Percentiles rank a stretch among this genome's conserved stretches.
These are phyloP conservation scores for Steinernema carpocapsae DNA, from an alignment of 2,888 invertebrate species.

Conservation along the genomic window DNA sequence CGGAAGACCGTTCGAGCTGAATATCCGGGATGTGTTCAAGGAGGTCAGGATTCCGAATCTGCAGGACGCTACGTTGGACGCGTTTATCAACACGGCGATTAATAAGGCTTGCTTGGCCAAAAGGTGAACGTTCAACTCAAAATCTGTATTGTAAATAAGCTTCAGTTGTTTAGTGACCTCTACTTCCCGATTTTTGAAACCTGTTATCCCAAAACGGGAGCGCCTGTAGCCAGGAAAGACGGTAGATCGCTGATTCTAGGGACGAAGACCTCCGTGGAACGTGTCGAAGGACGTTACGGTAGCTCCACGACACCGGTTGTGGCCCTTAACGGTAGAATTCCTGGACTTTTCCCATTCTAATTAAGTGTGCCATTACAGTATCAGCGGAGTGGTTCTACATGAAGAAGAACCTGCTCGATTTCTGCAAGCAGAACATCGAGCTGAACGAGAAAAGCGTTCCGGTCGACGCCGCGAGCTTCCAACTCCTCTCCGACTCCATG, in stretches of 20 bases:
- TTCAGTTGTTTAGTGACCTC: not conserved
- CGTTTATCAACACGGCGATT: not conserved
- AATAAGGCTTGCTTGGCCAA: not conserved
- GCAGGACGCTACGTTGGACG: conserved; percentile 11
- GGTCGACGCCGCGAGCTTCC: not conserved
- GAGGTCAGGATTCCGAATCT: not conserved
- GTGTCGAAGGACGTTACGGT: not conserved
- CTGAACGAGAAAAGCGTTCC: not conserved
- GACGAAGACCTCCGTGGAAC: not conserved
- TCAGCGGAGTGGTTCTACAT: not conserved
- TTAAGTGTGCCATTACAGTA: not conserved
- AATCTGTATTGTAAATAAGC: not conserved
- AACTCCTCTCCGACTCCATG: not conserved
- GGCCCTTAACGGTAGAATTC: not conserved
- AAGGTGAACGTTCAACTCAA: not conserved
- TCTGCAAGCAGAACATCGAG: not conserved
- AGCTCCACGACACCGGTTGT: not conserved
- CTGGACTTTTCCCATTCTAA: not conserved
- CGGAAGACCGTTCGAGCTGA: not conserved
- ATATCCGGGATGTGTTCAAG: not conserved
- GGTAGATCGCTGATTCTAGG: not conserved
- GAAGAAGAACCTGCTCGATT: not conserved
- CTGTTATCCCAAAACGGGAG: not conserved
- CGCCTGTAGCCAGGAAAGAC: not conserved
- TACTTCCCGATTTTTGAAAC: not conserved